Conservation (phyloP, 2,113 vertebrate species). For the Passerina amoena region DNA sequence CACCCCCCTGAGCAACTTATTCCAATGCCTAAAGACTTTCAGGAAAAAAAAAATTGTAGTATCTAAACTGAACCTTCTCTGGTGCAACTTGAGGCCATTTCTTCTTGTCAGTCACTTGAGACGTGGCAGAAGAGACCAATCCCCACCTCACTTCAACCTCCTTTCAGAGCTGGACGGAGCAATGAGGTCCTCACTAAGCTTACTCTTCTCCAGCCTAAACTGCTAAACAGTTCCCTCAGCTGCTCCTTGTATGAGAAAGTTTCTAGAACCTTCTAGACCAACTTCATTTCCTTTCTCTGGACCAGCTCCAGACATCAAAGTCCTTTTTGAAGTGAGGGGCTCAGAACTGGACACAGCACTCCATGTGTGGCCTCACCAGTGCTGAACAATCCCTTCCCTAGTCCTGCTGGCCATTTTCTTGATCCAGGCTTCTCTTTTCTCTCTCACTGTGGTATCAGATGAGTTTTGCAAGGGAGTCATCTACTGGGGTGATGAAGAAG, state of each 20-base stretch:
- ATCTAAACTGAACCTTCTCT: background rate
- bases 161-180: background rate
- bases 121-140: background rate
- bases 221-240: background rate
- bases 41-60: background rate
- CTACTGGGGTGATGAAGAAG: background rate
- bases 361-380: fast-evolving
- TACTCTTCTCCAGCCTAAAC: background rate
- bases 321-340: background rate
- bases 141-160: background rate
- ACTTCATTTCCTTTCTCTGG: background rate
- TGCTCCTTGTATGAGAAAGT: background rate
- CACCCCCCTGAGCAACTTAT: background rate
- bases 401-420: background rate
- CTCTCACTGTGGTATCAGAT: background rate
- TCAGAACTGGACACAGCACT: background rate
- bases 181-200: background rate
- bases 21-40: background rate
- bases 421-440: background rate
- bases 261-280: background rate
- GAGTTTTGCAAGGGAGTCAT: background rate
- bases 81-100: background rate
- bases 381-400: background rate
- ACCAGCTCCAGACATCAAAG: background rate
- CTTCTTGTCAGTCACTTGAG: background rate